Evolutionary conservation across 1,140 invertebrate species (phyloP), one percentile per base, ranked within the genome.

Genomic region (Anoplophora glabripennis): DNA sequence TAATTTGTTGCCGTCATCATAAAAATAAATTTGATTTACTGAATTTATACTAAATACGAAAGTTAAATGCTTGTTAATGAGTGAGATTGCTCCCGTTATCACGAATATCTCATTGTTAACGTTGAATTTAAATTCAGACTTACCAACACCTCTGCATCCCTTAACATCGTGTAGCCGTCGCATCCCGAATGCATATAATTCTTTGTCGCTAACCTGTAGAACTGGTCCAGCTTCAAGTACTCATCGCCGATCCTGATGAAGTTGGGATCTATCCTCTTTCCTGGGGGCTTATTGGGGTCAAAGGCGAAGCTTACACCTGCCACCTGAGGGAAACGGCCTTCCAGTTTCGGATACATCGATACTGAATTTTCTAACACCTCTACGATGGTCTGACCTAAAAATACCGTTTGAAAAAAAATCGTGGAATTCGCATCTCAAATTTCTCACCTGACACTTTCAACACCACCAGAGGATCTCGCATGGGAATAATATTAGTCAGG

Each of bases 221-320:
- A 77, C 76, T 89, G 87, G 28, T 89, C 80, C 9, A 81, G 70
- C 42, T 86, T 83, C 0, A 95, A 71, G 72, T 89, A 92, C 72
- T 94, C 88, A 68, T 93, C 92, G 1, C 91, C 92, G 34, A 96
- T 83, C 68, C 88, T 85, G 0, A 95, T 87, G 5, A 89, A 80
- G 40, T 82, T 76, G 4, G 83, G 78, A 59, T 89, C 86, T 0
- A 96, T 83, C 18, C 92, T 75, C 46, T 82, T 66, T 0, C 89
- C 89, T 0, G 85, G 76, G 5, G 86, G 83, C 72, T 85, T 83
- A 1, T 78, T 77, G 0, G 92, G 90, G 78, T 94, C 86, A 77
- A 94, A 95, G 1, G 86, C 89, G 78, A 94, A 96, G 57, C 82
- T 84, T 3, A 94, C 76, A 33, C 93, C 93, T 0, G 90, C 82